Base-by-base conservation (phyloP, 2,113 vertebrate genomes). In the Gymnogyps californianus region DNA sequence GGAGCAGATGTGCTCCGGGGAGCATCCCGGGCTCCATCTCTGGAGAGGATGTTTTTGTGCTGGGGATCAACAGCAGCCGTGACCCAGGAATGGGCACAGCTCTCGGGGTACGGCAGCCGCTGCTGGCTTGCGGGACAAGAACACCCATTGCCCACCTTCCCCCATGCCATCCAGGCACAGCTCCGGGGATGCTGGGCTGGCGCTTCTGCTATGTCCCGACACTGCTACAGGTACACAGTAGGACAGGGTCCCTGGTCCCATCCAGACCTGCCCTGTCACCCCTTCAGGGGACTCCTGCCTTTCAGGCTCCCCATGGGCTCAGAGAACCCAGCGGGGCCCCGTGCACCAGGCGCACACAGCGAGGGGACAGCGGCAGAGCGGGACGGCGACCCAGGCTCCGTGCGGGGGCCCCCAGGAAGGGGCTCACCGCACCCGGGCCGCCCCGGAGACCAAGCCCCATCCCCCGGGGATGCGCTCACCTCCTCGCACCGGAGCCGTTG, bases 401-500 rank as follows among this genome's bases (percentile, higher is more conserved):
- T 2, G 40, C 9, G 6, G 49, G 13, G 29, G 65, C 10, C 83
- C 21, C 46, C 55, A 10, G 47, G 20, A n/a, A 11, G 59, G 86
- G 69, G 32, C 44, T 46, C 44, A 3, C 38, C 1, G 40, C 10
- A 6, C 52, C 55, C 1, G 26, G 26, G 29, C 11, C 82, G 25
- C 9, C 3, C 7, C 57, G 25, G 13, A 0, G 11, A 7, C 2
- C 8, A 1, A 25, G 24, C 6, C 36, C 55, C 76, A 5, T 1
- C 17, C 22, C 13, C 14, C 9, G 10, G 65, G 49, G 54, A 1
- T 54, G 5, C 36, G 20, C 51, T 59, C 90, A 8, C 16, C 84
- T 22, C 65, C 54, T 54, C 38, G 38, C 34, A 13, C 52, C 36
- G 78, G 32, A 7, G 22, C 67, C 32, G 8, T 12, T 0, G 21